phyloP scores from a whole-genome alignment of 2,113 vertebrate genomes.

The Tricholaema leucomelas region DNA sequence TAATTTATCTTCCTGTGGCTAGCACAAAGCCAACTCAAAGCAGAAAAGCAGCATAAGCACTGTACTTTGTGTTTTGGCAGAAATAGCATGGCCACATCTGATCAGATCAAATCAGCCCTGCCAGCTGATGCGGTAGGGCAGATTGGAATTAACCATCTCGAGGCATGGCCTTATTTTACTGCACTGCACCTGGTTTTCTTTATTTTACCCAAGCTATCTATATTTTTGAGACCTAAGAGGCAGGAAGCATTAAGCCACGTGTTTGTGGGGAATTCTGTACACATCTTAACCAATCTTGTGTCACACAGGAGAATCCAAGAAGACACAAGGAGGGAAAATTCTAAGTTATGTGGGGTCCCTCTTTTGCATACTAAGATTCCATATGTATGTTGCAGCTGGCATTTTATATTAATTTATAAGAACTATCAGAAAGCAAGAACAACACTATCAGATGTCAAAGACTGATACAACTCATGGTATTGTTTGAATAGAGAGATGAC shows the following conservation, averaged over 20 bases:
- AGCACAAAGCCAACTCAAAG: slow-evolving; percentile 36
- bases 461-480: not conserved
- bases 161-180: not conserved
- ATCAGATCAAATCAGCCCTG: slow-evolving; percentile 64
- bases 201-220: not conserved
- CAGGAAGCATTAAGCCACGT: not conserved
- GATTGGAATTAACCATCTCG: slow-evolving; percentile 39
- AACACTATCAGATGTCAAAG: not conserved
- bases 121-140: slow-evolving; percentile 51
- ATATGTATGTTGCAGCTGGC: not conserved
- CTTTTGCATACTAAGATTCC: not conserved
- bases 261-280: not conserved
- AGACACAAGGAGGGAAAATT: not conserved
- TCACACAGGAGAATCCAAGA: not conserved
- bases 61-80: slow-evolving; percentile 63
- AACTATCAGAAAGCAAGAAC: not conserved
- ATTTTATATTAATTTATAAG: not conserved
- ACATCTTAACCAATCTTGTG: not conserved
- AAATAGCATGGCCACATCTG: slow-evolving; percentile 44
- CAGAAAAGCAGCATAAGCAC: slow-evolving; percentile 59
- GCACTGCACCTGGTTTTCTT: slow-evolving; percentile 7
- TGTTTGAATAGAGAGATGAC: not conserved
- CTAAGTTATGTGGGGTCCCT: not conserved
- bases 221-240: not conserved
- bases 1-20: slow-evolving; percentile 26